Evolutionary conservation across 2,113 vertebrate genomes (phyloP).

Genomic region (Furnarius figulus): DNA sequence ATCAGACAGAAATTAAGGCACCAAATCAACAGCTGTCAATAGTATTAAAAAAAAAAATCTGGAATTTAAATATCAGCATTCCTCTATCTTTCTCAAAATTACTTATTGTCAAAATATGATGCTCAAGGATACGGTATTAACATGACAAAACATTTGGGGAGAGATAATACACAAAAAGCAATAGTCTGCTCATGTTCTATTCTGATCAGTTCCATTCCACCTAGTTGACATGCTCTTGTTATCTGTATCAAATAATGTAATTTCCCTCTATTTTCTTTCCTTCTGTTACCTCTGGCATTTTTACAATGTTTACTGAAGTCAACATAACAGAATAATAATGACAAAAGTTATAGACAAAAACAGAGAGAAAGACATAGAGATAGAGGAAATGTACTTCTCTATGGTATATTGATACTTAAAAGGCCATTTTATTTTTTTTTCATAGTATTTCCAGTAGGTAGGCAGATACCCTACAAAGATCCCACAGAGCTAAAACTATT

Average conservation of each 20-base stretch:
- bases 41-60: neutral
- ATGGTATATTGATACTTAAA: neutral
- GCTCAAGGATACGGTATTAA: neutral
- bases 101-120: neutral
- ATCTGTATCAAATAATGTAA: neutral
- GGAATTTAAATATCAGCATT: neutral
- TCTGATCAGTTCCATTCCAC: neutral
- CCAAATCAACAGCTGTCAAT: neutral
- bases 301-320: neutral
- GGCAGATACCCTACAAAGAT: neutral
- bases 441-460: neutral
- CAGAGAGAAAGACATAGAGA: neutral
- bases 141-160: neutral
- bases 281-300: neutral
- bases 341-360: neutral
- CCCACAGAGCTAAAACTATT: neutral
- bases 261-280: neutral
- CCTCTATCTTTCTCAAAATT: neutral
- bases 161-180: neutral
- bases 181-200: neutral
- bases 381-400: neutral
- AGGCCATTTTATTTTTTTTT: neutral
- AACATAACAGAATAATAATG: neutral
- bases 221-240: neutral
- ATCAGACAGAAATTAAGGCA: neutral